Percentiles rank a stretch among this genome's conserved stretches.
Evolutionary conservation across 2,113 vertebrate species (phyloP).

Genomic region (Atlantisia rogersi): DNA sequence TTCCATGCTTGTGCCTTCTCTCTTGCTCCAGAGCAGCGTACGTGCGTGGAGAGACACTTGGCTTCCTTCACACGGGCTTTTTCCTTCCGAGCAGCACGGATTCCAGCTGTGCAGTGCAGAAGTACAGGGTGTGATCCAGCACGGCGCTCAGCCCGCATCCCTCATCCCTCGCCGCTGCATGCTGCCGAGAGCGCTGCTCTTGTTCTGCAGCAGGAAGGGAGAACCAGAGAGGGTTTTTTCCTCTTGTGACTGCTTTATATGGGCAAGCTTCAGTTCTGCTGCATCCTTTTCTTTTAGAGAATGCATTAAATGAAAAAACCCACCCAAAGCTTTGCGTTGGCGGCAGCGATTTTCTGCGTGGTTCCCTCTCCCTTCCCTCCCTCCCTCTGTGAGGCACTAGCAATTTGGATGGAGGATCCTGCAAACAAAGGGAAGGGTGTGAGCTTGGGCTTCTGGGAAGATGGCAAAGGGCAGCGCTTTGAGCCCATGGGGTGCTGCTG

Average conservation of each 20-base stretch:
- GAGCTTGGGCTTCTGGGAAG: background rate
- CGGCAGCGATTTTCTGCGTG: background rate
- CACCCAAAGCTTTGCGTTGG: background rate
- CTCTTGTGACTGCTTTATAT: background rate
- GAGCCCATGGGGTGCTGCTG: background rate
- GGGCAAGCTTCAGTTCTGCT: background rate
- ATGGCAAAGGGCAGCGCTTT: background rate
- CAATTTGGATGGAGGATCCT: background rate
- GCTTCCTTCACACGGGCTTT: background rate
- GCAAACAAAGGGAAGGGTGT: background rate
- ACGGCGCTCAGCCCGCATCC: too few relatives aligned
- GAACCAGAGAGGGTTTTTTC: background rate
- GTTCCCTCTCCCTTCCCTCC: background rate
- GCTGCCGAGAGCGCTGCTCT: background rate
- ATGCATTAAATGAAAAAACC: background rate
- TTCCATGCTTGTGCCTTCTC: background rate
- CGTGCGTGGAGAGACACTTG: fast-evolving
- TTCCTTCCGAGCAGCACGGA: background rate
- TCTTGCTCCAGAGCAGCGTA: background rate
- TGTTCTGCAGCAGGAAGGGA: background rate
- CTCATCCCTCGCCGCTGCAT: background rate
- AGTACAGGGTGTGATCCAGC: background rate
- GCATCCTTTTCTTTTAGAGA: background rate
- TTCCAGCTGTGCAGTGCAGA: background rate
- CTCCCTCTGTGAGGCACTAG: fast-evolving